Base-by-base conservation (phyloP, 2,113 vertebrate species). In the Rhinoderma darwinii region DNA sequence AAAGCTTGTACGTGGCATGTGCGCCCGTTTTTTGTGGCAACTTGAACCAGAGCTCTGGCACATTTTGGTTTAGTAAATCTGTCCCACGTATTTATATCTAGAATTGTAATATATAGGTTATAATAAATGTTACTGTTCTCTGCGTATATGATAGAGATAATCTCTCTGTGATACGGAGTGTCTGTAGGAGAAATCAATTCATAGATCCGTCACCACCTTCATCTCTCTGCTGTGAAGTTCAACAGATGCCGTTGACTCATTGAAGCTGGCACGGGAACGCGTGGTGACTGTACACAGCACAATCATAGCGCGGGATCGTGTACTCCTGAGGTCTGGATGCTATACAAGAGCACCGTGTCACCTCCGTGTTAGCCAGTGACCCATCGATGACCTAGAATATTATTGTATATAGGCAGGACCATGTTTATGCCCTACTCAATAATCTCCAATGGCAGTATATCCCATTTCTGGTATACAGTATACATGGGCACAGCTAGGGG, bases 191-290 rank as follows among this genome's bases (percentile, higher is more conserved):
- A 56, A 84, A 84, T 35, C 47, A 75, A 56, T 75, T 56, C 41
- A 18, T 59, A 37, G 51, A 25, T 12, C 50, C 20, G 22, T 39
- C 25, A 43, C 56, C 73, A 32, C 47, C 83, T 59, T n/a, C 72
- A 63, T 77, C 54, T 63, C 22, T 17, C 11, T 56, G 37, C 70
- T 59, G 22, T 70, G 35, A 84, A 37, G 20, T 41, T 30, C 0
- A 72, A 7, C 82, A 84, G 66, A 84, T 74, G 32, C 32, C 14
- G 50, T 84, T 84, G 82, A 84, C n/a, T 84, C 73, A 74, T 22
- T 51, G 32, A 76, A 14, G 25, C 56, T 84, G 72, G 70, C 51
- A 75, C 1, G 47, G 30, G 32, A 86, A 79, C 75, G 66, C 75
- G 79, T 39, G 37, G 30, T 86, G 54, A 86, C 75, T 68, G 84